Base-by-base conservation (phyloP, 2,797 vertebrate species). In the Phataginus tetradactyla region DNA sequence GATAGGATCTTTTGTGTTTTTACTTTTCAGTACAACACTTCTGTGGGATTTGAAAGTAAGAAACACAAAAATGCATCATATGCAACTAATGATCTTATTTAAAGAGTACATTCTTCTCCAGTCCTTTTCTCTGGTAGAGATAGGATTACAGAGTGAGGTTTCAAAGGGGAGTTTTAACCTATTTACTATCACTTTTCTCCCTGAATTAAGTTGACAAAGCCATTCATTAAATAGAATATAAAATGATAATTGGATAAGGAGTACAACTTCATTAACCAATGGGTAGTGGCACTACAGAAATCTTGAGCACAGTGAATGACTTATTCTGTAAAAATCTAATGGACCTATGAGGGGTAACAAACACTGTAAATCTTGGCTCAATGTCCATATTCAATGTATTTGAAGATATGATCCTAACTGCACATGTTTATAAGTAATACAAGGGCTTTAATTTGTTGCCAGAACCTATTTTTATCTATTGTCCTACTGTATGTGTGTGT, bases 191-290 rank as follows among this genome's bases (percentile, higher is more conserved):
- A 66, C 45, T 37, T 61, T 21, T 69, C 32, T 93, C 34, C 69
- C 69, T 75, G 20, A 95, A 25, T 86, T 92, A 63, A 57, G 63
- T 90, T 97, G 78, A 95, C 63, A 59, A 97, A 98, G 91, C 72
- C 12, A 78, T 71, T 81, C 18, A 75, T 92, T 95, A 74, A 89
- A 61, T 7, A 91, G 37, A 32, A 20, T 53, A 61, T 32, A 69
- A 87, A 86, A 91, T 25, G 72, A 37, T 51, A 93, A 29, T 95
- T 84, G 34, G 63, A 75, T 63, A 49, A 21, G 37, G 68, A 91
- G n/a, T 57, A 42, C 15, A 74, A 7, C 84, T 93, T 93, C 11
- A 92, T 74, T 21, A 94, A 53, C 66, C 37, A 81, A 6, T 4
- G 27, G 45, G 37, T 21, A 55, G 15, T 71, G 45, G n/a, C 64